Percentiles rank a stretch among this genome's conserved stretches.
Evolutionary conservation across 2,113 vertebrate genomes (phyloP).

Genomic region (Mustelus asterias): DNA sequence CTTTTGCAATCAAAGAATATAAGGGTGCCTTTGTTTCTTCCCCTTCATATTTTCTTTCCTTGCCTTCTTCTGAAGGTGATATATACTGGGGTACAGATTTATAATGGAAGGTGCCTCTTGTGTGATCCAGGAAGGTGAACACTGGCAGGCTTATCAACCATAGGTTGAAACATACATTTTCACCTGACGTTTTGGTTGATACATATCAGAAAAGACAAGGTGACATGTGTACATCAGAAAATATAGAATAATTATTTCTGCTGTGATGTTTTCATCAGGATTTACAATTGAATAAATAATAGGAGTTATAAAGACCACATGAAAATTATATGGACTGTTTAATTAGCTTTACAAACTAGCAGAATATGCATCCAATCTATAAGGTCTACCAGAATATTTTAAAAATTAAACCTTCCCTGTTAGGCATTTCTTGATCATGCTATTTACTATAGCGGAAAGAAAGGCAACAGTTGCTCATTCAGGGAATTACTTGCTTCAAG

Average conservation of each 20-base stretch:
- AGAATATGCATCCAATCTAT: neutral
- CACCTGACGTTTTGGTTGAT: neutral
- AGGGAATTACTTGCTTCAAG: neutral
- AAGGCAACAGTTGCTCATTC: neutral
- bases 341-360: neutral
- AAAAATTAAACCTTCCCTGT: neutral
- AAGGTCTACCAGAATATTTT: neutral
- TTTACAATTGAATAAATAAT: neutral
- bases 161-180: neutral
- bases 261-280: neutral
- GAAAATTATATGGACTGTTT: neutral
- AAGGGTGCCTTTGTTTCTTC: neutral
- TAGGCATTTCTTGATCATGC: neutral
- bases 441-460: neutral
- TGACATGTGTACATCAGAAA: neutral
- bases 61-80: neutral
- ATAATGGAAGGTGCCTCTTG: neutral
- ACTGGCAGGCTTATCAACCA: neutral
- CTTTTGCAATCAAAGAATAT: constrained; percentile 12
- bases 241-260: neutral
- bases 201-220: neutral
- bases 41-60: neutral
- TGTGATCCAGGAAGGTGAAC: neutral
- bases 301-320: neutral
- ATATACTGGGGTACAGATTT: neutral